Evolutionary conservation across 2,113 vertebrate genomes (phyloP), one percentile per base, ranked within the genome.

Genomic region (Esox niger): DNA sequence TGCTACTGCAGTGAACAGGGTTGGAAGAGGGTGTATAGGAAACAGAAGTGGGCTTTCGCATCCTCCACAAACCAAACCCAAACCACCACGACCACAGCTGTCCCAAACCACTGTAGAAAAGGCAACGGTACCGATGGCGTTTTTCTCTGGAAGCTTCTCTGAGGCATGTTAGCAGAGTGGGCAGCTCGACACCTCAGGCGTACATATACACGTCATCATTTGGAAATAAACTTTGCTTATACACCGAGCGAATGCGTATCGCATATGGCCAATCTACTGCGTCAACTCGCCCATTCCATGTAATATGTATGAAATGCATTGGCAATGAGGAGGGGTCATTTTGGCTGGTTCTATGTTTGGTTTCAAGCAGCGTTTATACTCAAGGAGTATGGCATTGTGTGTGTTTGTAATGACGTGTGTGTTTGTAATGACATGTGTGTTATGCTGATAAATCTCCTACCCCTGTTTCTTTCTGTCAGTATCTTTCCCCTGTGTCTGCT

Each of bases 241-340:
- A 43, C 17, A 43, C 38, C 2, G 68, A 63, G 46, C 0, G 25
- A 2, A 57, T 21, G 31, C 32, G 25, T 1, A 63, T 77, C 67
- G 25, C 25, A 56, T 11, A n/a, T 56, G 54, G 10, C 25, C 13
- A 43, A 11, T 57, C 47, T 52, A 52, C 47, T 52, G 47, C n/a
- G 13, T 57, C 55, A 25, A 25, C 4, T 9, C 61, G 47, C 63
- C 62, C 3, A 32, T 11, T 43, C 64, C 74, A 82, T 86, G 82
- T 49, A 84, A 74, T 82, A 78, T 82, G 78, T 66, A 77, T 81
- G 78, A 82, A 84, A 81, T 78, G 79, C 82, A 82, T 86, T 73
- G 56, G 29, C 54, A 81, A 84, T 75, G 68, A 82, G 59, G 52
- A 25, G 15, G 54, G 29, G 49, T 23, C 60, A 26, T 62, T 46